Base-by-base conservation (phyloP, 2,113 vertebrate species). In the Hemichromis elongatus region DNA sequence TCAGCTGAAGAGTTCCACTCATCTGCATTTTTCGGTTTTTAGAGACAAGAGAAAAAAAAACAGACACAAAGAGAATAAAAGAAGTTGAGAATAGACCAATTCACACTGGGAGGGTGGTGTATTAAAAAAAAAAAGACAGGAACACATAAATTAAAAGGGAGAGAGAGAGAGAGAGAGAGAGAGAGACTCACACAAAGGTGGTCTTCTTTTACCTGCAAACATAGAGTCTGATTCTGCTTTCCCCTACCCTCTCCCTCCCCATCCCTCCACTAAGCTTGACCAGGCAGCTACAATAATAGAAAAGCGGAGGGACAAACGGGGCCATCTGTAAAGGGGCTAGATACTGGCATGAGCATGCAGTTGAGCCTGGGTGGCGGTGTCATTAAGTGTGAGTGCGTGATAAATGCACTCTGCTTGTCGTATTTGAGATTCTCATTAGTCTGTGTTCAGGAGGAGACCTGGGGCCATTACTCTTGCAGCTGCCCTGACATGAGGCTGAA, bases 381-480 rank as follows among this genome's bases (percentile, higher is more conserved):
- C 95, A 94, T 94, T 93, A 95, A 91, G 92, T 70, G 82, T 45
- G 91, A 92, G 94, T 87, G 93, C 21, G 92, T 95, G 96, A 96
- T 95, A 92, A 95, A 96, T 95, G 95, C 92, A 91, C 93, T 94
- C 78, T 73, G 94, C 95, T 96, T 93, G 96, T 95, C 87, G 89
- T 92, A 93, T 95, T 93, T 94, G 94, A 96, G 95, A 93, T 95
- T 93, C 92, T 95, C 95, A 96, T 96, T 96, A 96, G 95, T 96
- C 93, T 90, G 92, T 92, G 94, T 95, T 95, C 91, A 89, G 90
- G 91, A 94, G 88, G 88, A 81, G 93, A 93, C 89, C 92, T 66
- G 88, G 70, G 83, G 87, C 92, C 92, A 96, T 96, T 95, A 95
- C 82, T 95, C 94, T 92, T 92, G 86, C 84, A 82, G 91, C 77